Evolutionary conservation across 1,140 invertebrate species (phyloP), one percentile per base, ranked within the genome.

Genomic region (Microplitis mediator): DNA sequence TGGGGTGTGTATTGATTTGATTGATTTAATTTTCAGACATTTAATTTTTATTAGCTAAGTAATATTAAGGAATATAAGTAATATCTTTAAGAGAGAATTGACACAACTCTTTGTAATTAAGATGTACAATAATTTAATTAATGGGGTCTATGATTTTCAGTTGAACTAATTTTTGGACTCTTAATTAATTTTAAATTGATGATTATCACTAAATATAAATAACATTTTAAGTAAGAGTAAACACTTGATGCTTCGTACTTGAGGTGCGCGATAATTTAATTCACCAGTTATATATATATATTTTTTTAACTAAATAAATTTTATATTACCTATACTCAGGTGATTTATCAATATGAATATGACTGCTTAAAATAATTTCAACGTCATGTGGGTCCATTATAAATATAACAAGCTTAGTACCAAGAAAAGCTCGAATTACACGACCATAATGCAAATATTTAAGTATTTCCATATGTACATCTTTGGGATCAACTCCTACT

Each of bases 281-380:
- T 65, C 36, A 36, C 16, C 16, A n/a, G n/a, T n/a, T n/a, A n/a
- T n/a, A n/a, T 31, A 65, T 1, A 23, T 50, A 14, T 1, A 3
- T 51, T 39, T 23, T 16, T 36, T 63, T 39, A 62, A 8, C 14
- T 23, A 60, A 32, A 71, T 58, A 71, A 71, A 62, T 32, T 52
- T 36, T 34, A 16, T 73, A 50, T 69, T 73, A 83, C 79, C 77
- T 81, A 75, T 89, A 82, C 86, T 94, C 92, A 0, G 88, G 76
- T 0, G 92, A 88, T 81, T 98, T 98, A 71, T 95, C 92, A 32
- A 98, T 91, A 78, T 97, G 93, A 66, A 92, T 91, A 36, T 90
- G 82, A 71, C 92, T 92, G 66, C 90, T 89, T 0, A 94, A 84
- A 62, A 93, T 92, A 9, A 93, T 83, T 85, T 94, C 93, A 4